A percentile compares a stretch with the other conserved stretches of the same genome.
Conservation (phyloP, 2,797 vertebrate genomes). For the Vireo griseus region DNA sequence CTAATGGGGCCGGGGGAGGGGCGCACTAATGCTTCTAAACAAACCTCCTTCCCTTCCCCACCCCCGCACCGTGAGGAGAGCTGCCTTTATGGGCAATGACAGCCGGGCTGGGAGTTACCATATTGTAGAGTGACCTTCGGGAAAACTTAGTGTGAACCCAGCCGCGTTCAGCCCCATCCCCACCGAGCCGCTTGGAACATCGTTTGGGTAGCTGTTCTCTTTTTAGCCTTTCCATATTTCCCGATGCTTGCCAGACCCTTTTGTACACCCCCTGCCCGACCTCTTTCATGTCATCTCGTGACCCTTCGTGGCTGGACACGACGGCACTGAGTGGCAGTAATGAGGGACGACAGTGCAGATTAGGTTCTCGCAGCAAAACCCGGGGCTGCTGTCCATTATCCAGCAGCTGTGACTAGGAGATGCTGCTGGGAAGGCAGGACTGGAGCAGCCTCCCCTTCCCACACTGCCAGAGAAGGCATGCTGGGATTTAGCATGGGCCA, state of each 20-base stretch:
- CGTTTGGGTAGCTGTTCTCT: constrained; percentile 7
- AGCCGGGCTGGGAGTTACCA: constrained; percentile 70
- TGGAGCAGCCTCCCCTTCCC: background rate
- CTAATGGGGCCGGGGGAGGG: constrained; percentile 82
- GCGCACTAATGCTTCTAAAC: constrained; percentile 80
- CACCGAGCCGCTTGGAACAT: constrained; percentile 12
- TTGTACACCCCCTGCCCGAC: background rate
- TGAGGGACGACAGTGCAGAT: constrained; percentile 11
- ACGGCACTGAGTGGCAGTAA: constrained; percentile 13
- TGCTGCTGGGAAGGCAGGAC: background rate
- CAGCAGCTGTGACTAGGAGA: background rate
- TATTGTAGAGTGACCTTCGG: constrained; percentile 71
- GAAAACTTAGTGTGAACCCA: constrained; percentile 64
- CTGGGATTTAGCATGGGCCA: background rate
- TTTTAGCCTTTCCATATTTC: background rate
- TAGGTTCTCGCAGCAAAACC: background rate
- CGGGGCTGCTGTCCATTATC: background rate
- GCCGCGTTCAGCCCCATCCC: constrained; percentile 19
- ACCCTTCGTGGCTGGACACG: constrained; percentile 39
- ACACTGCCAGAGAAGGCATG: background rate
- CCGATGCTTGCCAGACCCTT: background rate
- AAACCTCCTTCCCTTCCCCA: constrained; percentile 72
- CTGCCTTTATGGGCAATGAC: constrained; percentile 67
- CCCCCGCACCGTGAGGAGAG: constrained; percentile 55
- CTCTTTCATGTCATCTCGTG: constrained; percentile 40